Conservation (phyloP, 2,113 vertebrate genomes). For the Apodemus speciosus region DNA sequence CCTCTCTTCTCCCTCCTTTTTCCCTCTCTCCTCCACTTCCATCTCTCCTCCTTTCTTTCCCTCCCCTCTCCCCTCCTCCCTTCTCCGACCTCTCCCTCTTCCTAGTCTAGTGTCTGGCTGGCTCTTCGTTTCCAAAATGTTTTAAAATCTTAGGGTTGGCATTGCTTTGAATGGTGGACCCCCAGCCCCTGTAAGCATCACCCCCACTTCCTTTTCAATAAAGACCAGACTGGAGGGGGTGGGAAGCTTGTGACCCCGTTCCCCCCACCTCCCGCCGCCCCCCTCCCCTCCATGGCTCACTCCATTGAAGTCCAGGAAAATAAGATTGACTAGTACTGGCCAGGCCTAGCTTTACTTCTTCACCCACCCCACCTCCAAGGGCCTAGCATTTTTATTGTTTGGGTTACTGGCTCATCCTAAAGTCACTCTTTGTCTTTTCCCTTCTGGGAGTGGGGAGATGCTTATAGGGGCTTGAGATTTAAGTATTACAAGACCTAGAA, state of each 20-base stretch:
- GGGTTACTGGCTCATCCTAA: neutral
- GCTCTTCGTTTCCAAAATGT: constrained; percentile 48
- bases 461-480: neutral
- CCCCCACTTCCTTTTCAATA: neutral
- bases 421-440: neutral
- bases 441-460: neutral
- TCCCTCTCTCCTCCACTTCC: too few relatives aligned
- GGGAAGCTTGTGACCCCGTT: neutral
- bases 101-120: neutral
- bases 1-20: neutral
- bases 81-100: too few relatives aligned
- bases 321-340: neutral
- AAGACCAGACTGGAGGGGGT: neutral
- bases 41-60: neutral
- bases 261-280: neutral
- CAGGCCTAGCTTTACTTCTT: neutral
- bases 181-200: neutral
- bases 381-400: neutral
- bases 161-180: neutral
- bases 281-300: neutral
- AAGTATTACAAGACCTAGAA: neutral
- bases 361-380: neutral
- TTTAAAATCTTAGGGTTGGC: constrained; percentile 62
- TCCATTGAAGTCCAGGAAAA: neutral
- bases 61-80: neutral